Evolutionary conservation across 2,113 vertebrate species (phyloP), one percentile per base, ranked within the genome.

Genomic region (Sinocyclocheilus rhinocerous): DNA sequence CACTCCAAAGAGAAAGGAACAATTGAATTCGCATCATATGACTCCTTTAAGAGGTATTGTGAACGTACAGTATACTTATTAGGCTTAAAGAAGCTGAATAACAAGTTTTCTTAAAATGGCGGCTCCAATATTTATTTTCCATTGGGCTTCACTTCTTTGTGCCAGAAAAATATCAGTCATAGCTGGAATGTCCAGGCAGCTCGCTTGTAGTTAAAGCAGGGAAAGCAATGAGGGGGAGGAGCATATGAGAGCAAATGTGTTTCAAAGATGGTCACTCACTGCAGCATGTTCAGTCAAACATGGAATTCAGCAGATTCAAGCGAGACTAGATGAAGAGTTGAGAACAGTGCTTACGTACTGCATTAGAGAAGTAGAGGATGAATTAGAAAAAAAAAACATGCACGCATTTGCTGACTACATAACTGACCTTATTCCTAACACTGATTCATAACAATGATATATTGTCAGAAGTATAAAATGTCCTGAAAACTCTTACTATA

Each of bases 91-190:
- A 59, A 59, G 36, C 26, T 13, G 52, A 86, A 69, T 81, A 84
- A 78, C 81, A 86, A 63, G 52, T 59, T 77, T 67, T 39, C 45
- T 86, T 50, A 82, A 89, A 90, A 91, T 90, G 87, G 87, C 50
- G 67, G 63, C 84, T 63, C 39, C 86, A 15, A 39, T 87, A 26
- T 85, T 88, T 48, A 79, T 89, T 88, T 90, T 81, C 76, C 63
- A 55, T 80, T 67, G 67, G 77, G 77, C 81, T 85, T 84, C 81
- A 84, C 50, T 76, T 69, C 57, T 20, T 18, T 85, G 57, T 12
- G 83, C 88, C 88, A 90, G 88, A 87, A 90, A 89, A 89, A 89
- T 90, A 88, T 89, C 87, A 91, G 87, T 91, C 87, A 89, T 83
- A 65, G 45, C 83, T 87, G 85, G 85, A 89, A 87, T 88, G 88